Evolutionary conservation across 2,797 vertebrate species (phyloP).

Genomic region (Melanotaenia boesemani): DNA sequence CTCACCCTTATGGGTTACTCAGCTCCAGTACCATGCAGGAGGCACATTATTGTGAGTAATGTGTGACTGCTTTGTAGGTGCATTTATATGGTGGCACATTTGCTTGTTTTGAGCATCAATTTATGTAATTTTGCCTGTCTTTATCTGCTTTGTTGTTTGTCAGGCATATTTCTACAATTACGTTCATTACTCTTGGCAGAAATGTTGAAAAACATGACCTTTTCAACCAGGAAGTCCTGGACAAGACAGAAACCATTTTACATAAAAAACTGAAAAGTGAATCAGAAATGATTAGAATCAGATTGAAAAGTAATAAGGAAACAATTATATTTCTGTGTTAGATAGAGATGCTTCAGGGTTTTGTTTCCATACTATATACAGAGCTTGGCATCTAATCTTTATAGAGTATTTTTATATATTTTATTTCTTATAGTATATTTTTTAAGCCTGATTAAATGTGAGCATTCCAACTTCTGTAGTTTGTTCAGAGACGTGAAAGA

Average conservation of each 20-base stretch:
- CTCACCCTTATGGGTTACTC: conserved; percentile 41
- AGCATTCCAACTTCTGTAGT: background rate
- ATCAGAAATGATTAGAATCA: too few relatives aligned
- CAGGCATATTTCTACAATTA: background rate
- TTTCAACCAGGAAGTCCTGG: background rate
- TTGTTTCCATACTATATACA: background rate
- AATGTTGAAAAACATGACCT: background rate
- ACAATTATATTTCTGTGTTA: background rate
- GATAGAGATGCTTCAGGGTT: background rate
- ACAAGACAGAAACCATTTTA: background rate
- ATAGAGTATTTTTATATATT: background rate
- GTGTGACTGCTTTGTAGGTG: conserved; percentile 1
- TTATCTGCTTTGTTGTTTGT: conserved; percentile 10
- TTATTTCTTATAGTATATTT: background rate
- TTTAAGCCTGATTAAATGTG: background rate
- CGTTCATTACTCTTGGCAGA: background rate
- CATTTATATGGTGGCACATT: background rate
- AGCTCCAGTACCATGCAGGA: conserved; percentile 24
- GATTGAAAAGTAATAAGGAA: too few relatives aligned
- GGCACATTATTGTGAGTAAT: background rate
- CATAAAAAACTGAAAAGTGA: background rate
- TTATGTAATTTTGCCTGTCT: conserved; percentile 10
- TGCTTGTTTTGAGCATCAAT: conserved; percentile 1
- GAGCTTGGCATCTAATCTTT: background rate
- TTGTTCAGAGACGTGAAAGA: background rate